phyloP scores from a whole-genome alignment of 2,888 invertebrate species.

The Xiphydria camelus region DNA sequence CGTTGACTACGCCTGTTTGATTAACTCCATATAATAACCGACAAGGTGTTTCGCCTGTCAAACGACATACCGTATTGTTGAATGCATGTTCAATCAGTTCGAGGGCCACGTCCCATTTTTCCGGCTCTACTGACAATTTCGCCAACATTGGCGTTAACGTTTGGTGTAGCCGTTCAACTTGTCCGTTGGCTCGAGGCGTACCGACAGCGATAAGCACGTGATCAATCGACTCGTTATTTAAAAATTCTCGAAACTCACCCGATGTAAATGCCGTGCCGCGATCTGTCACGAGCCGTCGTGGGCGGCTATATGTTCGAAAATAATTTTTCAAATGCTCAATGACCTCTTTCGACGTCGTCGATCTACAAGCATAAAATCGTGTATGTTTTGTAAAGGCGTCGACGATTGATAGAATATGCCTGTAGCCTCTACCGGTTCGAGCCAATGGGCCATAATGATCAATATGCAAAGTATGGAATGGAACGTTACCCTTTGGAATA shows the following conservation, averaged over 20 bases:
- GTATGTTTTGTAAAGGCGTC: slow-evolving; percentile 25
- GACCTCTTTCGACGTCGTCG: slow-evolving; percentile 22
- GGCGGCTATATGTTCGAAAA: slow-evolving; percentile 26
- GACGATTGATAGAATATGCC: slow-evolving; percentile 18
- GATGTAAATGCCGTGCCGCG: slow-evolving; percentile 38
- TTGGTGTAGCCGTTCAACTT: slow-evolving; percentile 33
- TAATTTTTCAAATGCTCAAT: slow-evolving; percentile 25
- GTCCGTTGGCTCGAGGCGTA: slow-evolving; percentile 40
- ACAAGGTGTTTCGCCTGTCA: slow-evolving; percentile 34
- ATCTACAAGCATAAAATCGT: slow-evolving; percentile 24
- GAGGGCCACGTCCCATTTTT: slow-evolving; percentile 28
- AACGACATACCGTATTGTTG: slow-evolving; percentile 32
- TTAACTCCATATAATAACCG: slow-evolving; percentile 34
- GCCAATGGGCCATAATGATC: slow-evolving; percentile 34
- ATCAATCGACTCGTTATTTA: slow-evolving; percentile 19
- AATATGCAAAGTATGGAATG: slow-evolving; percentile 35
- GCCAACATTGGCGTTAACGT: slow-evolving; percentile 30
- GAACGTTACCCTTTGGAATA: slow-evolving; percentile 35
- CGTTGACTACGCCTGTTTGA: too few species aligned
- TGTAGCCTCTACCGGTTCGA: slow-evolving; percentile 14
- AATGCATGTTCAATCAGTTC: slow-evolving; percentile 22
- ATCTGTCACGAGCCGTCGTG: slow-evolving; percentile 29
- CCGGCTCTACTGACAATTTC: slow-evolving; percentile 22
- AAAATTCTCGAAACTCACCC: slow-evolving; percentile 26
- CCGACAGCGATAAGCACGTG: slow-evolving; percentile 34